Conservation (phyloP, 2,797 vertebrate genomes). For the Sebastes diaconus region DNA sequence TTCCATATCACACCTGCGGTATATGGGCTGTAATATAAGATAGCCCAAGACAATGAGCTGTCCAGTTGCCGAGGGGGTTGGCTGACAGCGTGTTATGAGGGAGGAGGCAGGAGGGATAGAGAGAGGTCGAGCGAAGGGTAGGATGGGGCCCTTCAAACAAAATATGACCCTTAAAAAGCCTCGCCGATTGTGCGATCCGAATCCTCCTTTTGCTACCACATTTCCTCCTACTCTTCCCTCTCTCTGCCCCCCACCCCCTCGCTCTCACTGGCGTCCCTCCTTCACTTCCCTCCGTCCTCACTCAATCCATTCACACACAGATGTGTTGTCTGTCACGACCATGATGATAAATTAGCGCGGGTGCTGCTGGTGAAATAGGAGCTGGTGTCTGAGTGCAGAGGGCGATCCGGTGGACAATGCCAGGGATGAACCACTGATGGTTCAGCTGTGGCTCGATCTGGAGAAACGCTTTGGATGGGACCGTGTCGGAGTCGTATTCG, state of each 20-base stretch:
- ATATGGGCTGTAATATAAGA: conserved; percentile 74
- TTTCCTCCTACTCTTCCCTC: conserved; percentile 55
- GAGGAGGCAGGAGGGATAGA: conserved; percentile 49
- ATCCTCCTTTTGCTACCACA: conserved; percentile 64
- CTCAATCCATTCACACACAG: conserved; percentile 82
- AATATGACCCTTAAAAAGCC: conserved; percentile 73
- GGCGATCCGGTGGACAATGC: conserved; percentile 75
- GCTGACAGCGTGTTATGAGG: conserved; percentile 62
- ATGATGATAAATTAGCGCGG: conserved; percentile 84
- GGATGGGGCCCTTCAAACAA: conserved; percentile 74
- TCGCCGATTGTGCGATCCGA: conserved; percentile 46
- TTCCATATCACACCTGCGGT: conserved; percentile 73
- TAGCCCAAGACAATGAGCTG: conserved; percentile 74
- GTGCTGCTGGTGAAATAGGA: conserved; percentile 81
- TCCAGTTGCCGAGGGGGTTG: conserved; percentile 68
- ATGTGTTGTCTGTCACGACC: conserved; percentile 80
- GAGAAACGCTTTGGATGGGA: conserved; percentile 58
- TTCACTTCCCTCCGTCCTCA: conserved; percentile 61
- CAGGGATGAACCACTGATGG: conserved; percentile 74
- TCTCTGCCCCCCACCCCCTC: conserved; percentile 25
- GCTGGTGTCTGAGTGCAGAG: conserved; percentile 75
- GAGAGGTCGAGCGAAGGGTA: conserved; percentile 71
- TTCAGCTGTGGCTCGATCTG: conserved; percentile 75
- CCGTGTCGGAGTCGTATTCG: conserved; percentile 36
- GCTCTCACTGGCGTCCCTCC: conserved; percentile 54